Percentiles rank a stretch among this genome's conserved stretches.
Evolutionary conservation across 1,140 invertebrate genomes (phyloP).

Genomic region (Drosophila tristis): DNA sequence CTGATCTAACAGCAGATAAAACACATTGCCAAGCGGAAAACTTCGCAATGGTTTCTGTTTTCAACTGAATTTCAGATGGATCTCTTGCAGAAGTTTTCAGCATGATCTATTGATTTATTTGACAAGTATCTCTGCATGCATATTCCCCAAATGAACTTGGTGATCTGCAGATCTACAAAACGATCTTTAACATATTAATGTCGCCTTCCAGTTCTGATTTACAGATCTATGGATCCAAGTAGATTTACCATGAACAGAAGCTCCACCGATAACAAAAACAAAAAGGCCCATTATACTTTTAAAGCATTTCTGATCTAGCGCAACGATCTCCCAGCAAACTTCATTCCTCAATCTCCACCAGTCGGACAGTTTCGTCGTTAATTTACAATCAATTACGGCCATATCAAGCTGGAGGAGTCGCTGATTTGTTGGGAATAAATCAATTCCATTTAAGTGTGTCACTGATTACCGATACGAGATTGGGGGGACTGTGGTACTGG

Average conservation of each 20-base stretch:
- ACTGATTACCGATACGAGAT: slow-evolving; percentile 59
- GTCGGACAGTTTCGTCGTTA: slow-evolving; percentile 24
- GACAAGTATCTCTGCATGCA: too few species aligned
- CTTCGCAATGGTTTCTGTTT: too few species aligned
- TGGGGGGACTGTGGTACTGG: slow-evolving; percentile 30
- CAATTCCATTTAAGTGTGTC: slow-evolving; percentile 81
- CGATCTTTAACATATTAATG: too few species aligned
- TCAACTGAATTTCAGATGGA: too few species aligned
- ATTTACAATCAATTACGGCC: slow-evolving; percentile 83
- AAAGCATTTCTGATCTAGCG: slow-evolving; percentile 7
- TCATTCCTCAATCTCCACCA: slow-evolving; percentile 3
- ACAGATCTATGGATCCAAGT: too few species aligned
- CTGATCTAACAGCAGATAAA: too few species aligned
- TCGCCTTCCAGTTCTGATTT: too few species aligned
- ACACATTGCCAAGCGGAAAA: too few species aligned
- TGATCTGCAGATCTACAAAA: too few species aligned
- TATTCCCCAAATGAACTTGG: too few species aligned
- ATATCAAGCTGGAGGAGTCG: slow-evolving; percentile 63
- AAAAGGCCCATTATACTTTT: not conserved
- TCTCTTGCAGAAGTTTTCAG: too few species aligned
- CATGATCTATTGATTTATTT: too few species aligned
- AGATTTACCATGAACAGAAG: not conserved
- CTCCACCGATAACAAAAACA: not conserved
- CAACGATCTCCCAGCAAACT: slow-evolving; percentile 18
- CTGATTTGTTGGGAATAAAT: slow-evolving; percentile 81